These are phyloP conservation scores for Hymenopus coronatus DNA, from an alignment of 2,888 invertebrate genomes.

Conservation along the genomic window DNA sequence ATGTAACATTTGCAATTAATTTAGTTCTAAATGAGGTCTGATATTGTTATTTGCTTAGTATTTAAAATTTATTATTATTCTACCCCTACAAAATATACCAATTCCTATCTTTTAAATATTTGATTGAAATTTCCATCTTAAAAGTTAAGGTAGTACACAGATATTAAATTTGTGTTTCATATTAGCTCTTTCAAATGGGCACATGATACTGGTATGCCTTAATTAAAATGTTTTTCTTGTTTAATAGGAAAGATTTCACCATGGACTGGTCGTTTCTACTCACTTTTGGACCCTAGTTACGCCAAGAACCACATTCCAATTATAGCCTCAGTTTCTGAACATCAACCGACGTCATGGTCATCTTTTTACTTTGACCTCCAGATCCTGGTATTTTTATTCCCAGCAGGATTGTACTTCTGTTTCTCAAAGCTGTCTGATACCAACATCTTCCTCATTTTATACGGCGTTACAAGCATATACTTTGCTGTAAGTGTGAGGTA, in stretches of 20 bases:
- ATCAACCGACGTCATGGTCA: constrained; percentile 98
- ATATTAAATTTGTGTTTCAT: no score
- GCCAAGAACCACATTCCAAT: constrained; percentile 99
- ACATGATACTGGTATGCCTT: no score
- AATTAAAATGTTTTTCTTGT: constrained; percentile 32
- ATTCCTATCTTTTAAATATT: no score
- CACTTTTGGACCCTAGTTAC: constrained; percentile 92
- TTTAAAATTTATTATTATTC: no score
- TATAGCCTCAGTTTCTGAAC: constrained; percentile 95
- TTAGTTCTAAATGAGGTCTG: no score
- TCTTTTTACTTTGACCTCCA: constrained; percentile 98
- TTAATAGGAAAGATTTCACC: constrained; percentile 82
- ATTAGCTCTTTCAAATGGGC: no score
- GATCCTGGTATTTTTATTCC: constrained; percentile 92
- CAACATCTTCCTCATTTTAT: constrained; percentile 95
- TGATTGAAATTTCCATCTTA: no score
- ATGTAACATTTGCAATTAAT: no score
- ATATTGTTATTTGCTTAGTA: no score
- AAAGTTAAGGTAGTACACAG: no score
- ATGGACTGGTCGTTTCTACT: constrained; percentile 97
- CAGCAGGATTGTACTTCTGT: constrained; percentile 95
- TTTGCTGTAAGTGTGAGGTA: constrained; percentile 74
- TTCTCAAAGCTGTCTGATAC: constrained; percentile 91
- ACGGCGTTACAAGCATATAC: constrained; percentile 96
- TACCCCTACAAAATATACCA: no score